Evolutionary conservation across 2,113 vertebrate species (phyloP), one percentile per base, ranked within the genome.

Genomic region (Cheilinus undulatus): DNA sequence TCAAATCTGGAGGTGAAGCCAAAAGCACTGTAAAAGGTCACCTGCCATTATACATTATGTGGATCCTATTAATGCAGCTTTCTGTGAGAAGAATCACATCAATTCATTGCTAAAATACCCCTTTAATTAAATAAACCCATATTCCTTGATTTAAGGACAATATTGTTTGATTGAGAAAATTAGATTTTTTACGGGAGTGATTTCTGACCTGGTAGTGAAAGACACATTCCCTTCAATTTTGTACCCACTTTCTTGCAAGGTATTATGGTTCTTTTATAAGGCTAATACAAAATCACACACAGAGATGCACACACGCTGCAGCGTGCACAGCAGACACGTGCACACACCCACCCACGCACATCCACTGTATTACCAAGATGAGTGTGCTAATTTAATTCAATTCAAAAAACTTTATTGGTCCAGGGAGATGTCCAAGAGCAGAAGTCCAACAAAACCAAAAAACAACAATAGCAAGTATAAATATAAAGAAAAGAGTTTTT

Each of bases 11-110:
- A 88, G 86, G 84, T 88, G 89, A 92, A 91, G 86, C 83, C 82
- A 82, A 85, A 88, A 88, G 86, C 61, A 61, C 80, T 30, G 80
- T 72, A 81, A 88, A 94, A 94, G 93, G 93, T 94, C 92, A 93
- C 45, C 71, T 79, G 60, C 79, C 82, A 85, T 93, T 91, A 88
- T 89, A 83, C 60, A 67, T 82, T 85, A 65, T 17, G 50, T 75
- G 84, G 86, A 85, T 92, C 86, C 89, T 91, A 92, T 93, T 93
- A 92, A 87, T 66, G 75, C 70, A 32, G 64, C 80, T 72, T 73
- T 80, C 81, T 72, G 45, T 89, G 78, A 87, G 83, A 90, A 62
- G 68, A 59, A 30, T 51, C 36, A 24, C 22, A 69, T 78, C 80
- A 87, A 86, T 88, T 89, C 73, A 87, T 45, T 51, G 82, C 54